These are phyloP conservation scores for Poecilia velifera DNA, from an alignment of 2,797 vertebrate genomes.

Conservation along the genomic window DNA sequence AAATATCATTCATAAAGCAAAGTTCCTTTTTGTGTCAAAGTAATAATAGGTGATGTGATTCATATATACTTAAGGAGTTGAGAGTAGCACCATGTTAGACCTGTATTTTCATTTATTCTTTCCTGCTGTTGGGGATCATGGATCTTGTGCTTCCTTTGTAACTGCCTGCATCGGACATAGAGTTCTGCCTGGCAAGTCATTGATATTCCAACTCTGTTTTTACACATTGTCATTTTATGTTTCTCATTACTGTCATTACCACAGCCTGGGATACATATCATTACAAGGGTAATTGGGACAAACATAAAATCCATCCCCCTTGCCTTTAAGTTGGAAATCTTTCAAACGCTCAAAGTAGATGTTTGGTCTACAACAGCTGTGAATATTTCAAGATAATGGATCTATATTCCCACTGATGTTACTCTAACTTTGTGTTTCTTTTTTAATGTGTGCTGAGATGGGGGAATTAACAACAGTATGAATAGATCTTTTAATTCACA, in stretches of 20 bases:
- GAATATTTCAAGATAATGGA: conserved; percentile 59
- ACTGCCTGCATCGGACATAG: conserved; percentile 77
- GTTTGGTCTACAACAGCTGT: conserved; percentile 69
- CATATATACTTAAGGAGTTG: conserved; percentile 84
- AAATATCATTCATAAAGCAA: conserved; percentile 81
- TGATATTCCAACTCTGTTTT: conserved; percentile 90
- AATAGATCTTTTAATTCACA: conserved; percentile 44
- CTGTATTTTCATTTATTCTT: conserved; percentile 86
- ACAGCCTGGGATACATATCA: conserved; percentile 86
- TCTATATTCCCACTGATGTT: conserved; percentile 53
- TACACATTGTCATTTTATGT: conserved; percentile 86
- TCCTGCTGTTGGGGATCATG: conserved; percentile 84
- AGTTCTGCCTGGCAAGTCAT: conserved; percentile 83
- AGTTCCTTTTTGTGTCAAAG: conserved; percentile 78
- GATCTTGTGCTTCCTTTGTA: conserved; percentile 77
- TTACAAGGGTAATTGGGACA: conserved; percentile 95
- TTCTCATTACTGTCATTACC: conserved; percentile 92
- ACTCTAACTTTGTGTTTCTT: conserved; percentile 52
- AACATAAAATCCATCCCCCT: conserved; percentile 81
- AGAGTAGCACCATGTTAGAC: conserved; percentile 67
- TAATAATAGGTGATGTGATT: conserved; percentile 84
- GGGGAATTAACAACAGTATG: conserved; percentile 46
- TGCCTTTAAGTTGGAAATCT: conserved; percentile 84
- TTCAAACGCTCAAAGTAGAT: conserved; percentile 74
- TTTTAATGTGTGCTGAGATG: conserved; percentile 44